A percentile compares a stretch with the other conserved stretches of the same genome.
These are phyloP conservation scores for Drosophila ochracea DNA, from an alignment of 2,888 invertebrate genomes.

Conservation along the genomic window DNA sequence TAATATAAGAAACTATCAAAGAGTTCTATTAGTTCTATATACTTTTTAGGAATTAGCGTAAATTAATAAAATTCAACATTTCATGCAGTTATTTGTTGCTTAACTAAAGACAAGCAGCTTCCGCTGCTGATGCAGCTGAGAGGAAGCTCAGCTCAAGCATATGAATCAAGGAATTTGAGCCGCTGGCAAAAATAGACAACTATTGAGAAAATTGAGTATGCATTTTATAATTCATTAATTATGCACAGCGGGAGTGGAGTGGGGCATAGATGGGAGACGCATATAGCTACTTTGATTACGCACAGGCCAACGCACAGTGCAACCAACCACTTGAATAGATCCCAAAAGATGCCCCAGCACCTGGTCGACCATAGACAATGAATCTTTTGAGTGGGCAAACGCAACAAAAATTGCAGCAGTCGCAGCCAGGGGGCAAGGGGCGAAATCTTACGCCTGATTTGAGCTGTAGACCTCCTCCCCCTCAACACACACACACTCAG, in stretches of 20 bases:
- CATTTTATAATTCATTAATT: slow-evolving; percentile 83
- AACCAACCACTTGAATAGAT: slow-evolving; percentile 15
- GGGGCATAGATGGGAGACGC: slow-evolving; percentile 1
- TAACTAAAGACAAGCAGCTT: neutral
- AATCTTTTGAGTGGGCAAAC: slow-evolving; percentile 51
- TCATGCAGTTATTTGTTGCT: neutral
- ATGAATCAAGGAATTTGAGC: slow-evolving; percentile 5
- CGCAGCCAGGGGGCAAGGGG: neutral
- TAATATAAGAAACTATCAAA: neutral
- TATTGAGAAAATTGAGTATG: slow-evolving; percentile 70
- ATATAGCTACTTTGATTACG: slow-evolving; percentile 61
- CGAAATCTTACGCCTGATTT: slow-evolving; percentile 75
- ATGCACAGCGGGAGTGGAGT: slow-evolving; percentile 61
- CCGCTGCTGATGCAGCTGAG: neutral
- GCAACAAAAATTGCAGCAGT: slow-evolving; percentile 54
- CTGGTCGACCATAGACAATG: slow-evolving; percentile 20
- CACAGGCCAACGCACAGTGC: slow-evolving; percentile 75
- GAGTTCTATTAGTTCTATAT: neutral
- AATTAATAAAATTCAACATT: neutral
- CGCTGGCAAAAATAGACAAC: slow-evolving; percentile 54
- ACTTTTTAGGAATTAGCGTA: neutral
- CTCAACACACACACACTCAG: slow-evolving; percentile 10
- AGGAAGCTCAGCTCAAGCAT: slow-evolving; percentile 8
- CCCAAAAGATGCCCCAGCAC: slow-evolving; percentile 17
- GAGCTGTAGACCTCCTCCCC: slow-evolving; percentile 16